These are phyloP conservation scores for Pocillopora meandrina DNA, from an alignment of 92 coral and sea anemone genomes.

Conservation along the genomic window DNA sequence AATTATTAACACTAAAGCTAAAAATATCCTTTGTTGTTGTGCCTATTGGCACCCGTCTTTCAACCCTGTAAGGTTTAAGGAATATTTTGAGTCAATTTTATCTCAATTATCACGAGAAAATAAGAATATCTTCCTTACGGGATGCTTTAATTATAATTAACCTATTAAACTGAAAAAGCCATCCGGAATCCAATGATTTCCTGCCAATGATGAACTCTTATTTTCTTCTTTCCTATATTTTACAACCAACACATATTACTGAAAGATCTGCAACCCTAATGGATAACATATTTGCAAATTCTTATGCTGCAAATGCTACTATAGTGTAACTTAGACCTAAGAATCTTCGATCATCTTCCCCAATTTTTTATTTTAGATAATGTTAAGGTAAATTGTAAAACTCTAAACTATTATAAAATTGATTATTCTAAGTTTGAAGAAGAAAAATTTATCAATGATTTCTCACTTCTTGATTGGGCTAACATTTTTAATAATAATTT, in stretches of 20 bases:
- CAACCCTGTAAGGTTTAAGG: neutral
- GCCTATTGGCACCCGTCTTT: neutral
- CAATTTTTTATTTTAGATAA: too few species aligned
- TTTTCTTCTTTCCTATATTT: constrained; percentile 33
- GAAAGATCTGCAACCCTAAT: constrained; percentile 44
- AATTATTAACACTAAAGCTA: too few species aligned
- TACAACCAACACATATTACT: constrained; percentile 50
- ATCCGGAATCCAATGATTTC: constrained; percentile 32
- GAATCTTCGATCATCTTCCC: too few species aligned
- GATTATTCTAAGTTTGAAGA: too few species aligned
- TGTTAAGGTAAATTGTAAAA: too few species aligned
- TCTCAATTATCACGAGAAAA: constrained; percentile 43
- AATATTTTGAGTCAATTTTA: constrained; percentile 43
- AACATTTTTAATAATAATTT: too few species aligned
- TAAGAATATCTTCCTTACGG: constrained; percentile 21
- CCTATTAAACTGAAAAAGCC: constrained; percentile 30
- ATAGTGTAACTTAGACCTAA: too few species aligned
- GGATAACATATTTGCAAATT: constrained; percentile 16
- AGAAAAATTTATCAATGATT: too few species aligned
- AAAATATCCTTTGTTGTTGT: constrained; percentile 21
- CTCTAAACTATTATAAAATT: too few species aligned
- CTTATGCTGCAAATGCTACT: too few species aligned
- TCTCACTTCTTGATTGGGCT: too few species aligned
- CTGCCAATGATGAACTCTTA: constrained; percentile 33
- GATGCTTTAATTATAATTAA: constrained; percentile 30